These are phyloP conservation scores for Zygothrica quintamaculata DNA, from an alignment of 2,888 invertebrate genomes.

Conservation along the genomic window DNA sequence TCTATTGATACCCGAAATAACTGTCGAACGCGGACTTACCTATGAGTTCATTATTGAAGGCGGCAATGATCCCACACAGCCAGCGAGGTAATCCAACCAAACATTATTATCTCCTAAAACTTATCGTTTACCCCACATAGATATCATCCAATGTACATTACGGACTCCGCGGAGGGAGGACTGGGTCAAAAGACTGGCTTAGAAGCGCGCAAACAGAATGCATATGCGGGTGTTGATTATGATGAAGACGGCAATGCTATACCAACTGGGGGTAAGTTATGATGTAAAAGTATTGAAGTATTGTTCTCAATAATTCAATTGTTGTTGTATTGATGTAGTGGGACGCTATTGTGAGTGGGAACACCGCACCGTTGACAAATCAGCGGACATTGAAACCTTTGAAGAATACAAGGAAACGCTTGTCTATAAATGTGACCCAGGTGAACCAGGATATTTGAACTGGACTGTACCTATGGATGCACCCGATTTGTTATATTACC, in stretches of 20 bases:
- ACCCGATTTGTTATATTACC: constrained; percentile 94
- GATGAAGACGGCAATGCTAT: constrained; percentile 91
- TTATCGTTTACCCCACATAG: constrained; percentile 81
- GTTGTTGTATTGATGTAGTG: constrained; percentile 84
- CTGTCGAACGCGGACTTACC: constrained; percentile 93
- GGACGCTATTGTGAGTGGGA: constrained; percentile 95
- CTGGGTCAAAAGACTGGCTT: constrained; percentile 91
- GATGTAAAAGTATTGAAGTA: background rate
- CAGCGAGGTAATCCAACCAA: constrained; percentile 87
- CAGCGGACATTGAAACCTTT: constrained; percentile 90
- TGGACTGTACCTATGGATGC: constrained; percentile 95
- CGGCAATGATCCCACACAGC: constrained; percentile 91
- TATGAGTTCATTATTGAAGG: constrained; percentile 95
- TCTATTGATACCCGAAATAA: constrained; percentile 93
- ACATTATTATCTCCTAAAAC: background rate
- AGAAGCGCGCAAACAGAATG: constrained; percentile 89
- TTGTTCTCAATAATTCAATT: too few species aligned
- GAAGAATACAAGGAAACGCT: constrained; percentile 91
- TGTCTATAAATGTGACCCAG: constrained; percentile 90
- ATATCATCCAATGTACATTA: constrained; percentile 96
- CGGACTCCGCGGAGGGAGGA: constrained; percentile 93
- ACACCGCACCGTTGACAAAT: constrained; percentile 91
- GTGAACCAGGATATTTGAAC: constrained; percentile 90
- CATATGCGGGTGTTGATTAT: constrained; percentile 92
- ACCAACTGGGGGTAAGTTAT: constrained; percentile 89